These are phyloP conservation scores for Spheniscus humboldti DNA, from an alignment of 2,797 vertebrate species.

Conservation along the genomic window DNA sequence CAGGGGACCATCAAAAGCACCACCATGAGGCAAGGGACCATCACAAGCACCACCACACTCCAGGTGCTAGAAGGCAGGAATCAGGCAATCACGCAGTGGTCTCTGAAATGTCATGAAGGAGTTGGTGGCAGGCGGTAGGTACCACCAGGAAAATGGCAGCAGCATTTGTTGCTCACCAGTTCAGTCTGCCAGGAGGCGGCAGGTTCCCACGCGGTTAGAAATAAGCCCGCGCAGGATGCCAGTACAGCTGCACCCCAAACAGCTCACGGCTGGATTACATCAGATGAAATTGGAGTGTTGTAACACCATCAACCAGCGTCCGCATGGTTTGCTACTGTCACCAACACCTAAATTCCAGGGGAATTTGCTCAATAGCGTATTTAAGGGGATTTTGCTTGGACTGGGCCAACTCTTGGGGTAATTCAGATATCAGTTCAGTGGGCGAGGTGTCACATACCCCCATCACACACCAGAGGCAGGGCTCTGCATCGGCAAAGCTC, in stretches of 20 bases:
- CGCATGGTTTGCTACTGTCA: accelerated
- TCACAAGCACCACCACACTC: background rate
- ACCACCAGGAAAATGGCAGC: background rate
- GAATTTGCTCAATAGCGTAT: background rate
- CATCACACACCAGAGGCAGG: background rate
- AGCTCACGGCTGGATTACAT: accelerated
- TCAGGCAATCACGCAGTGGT: accelerated
- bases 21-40: too few species aligned
- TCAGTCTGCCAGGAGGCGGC: background rate
- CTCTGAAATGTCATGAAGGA: background rate
- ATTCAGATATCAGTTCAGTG: background rate
- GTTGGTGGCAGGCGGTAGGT: background rate
- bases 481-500: background rate
- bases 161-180: background rate
- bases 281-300: background rate
- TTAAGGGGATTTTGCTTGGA: background rate
- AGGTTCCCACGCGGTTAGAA: background rate
- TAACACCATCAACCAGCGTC: background rate
- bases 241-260: background rate
- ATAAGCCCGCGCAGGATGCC: background rate
- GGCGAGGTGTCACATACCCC: background rate
- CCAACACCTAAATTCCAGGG: background rate
- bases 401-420: background rate
- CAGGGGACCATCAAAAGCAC: too few species aligned
- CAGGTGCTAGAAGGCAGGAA: background rate